Percentiles rank a stretch among this genome's conserved stretches.
phyloP scores from a whole-genome alignment of 2,888 invertebrate genomes.

The Temnothorax ravouxi region DNA sequence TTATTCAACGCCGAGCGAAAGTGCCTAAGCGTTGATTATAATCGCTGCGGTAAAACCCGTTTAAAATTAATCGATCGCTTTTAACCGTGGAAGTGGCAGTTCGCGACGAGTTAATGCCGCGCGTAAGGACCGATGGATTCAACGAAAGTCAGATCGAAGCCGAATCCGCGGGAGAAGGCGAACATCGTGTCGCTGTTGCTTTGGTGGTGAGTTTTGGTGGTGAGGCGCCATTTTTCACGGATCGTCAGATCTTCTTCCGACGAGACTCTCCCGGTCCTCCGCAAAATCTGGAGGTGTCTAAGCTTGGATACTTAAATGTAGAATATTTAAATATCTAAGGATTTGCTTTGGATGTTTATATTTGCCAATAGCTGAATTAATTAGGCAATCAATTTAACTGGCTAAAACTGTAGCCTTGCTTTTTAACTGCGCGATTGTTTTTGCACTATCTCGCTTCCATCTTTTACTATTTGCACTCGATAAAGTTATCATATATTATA shows the following conservation, averaged over 20 bases:
- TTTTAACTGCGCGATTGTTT: background rate
- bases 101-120: constrained; percentile 66
- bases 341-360: background rate
- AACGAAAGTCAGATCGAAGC: constrained; percentile 85
- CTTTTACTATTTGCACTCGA: background rate
- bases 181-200: constrained; percentile 89
- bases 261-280: background rate
- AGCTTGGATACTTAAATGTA: background rate
- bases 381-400: background rate
- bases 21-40: background rate
- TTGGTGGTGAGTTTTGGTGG: constrained; percentile 87
- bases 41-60: background rate
- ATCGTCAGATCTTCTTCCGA: background rate
- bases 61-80: background rate
- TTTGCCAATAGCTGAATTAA: background rate
- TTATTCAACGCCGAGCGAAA: background rate
- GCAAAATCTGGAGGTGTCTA: background rate
- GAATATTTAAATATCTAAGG: background rate
- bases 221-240: background rate
- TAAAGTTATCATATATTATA: background rate
- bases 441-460: background rate
- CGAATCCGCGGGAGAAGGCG: constrained; percentile 88
- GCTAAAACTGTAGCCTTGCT: background rate
- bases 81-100: constrained; percentile 22
- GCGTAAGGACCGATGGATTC: constrained; percentile 79